phyloP scores from a whole-genome alignment of 64 coral and sea anemone genomes.

The Pocillopora damicornis region DNA sequence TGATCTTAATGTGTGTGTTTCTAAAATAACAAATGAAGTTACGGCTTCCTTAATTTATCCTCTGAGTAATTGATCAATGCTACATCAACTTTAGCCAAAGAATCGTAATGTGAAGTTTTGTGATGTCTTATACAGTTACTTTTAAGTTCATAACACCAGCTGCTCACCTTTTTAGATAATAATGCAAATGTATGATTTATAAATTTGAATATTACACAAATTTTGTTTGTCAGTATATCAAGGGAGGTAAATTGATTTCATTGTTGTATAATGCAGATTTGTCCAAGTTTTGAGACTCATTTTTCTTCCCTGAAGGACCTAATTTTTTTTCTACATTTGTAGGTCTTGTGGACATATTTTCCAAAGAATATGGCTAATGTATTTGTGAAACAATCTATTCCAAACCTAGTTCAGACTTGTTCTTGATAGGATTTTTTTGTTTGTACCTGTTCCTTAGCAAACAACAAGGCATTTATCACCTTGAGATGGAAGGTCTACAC shows the following conservation, averaged over 20 bases:
- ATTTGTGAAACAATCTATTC: too few species aligned
- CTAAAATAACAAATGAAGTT: not conserved
- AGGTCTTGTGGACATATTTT: too few species aligned
- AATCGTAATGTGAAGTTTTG: not conserved
- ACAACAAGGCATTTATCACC: too few species aligned
- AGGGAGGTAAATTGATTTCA: not conserved
- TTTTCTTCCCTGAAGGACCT: too few species aligned
- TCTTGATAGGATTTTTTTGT: too few species aligned
- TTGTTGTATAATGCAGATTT: not conserved
- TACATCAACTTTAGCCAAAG: not conserved
- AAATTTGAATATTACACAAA: not conserved
- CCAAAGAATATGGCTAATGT: too few species aligned
- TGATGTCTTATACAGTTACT: not conserved
- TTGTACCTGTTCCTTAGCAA: too few species aligned
- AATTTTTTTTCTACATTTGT: too few species aligned
- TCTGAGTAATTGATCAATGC: not conserved
- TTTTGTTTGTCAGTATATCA: not conserved
- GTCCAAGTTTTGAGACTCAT: not conserved
- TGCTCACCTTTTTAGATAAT: not conserved
- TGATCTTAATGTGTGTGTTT: not conserved
- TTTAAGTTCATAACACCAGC: not conserved
- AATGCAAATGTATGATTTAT: slow-evolving; percentile 19
- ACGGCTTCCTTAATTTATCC: too few species aligned
- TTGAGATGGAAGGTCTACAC: too few species aligned
- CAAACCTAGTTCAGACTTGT: too few species aligned